Base-by-base conservation (phyloP, 2,113 vertebrate species). In the Chionodraco myersi region DNA sequence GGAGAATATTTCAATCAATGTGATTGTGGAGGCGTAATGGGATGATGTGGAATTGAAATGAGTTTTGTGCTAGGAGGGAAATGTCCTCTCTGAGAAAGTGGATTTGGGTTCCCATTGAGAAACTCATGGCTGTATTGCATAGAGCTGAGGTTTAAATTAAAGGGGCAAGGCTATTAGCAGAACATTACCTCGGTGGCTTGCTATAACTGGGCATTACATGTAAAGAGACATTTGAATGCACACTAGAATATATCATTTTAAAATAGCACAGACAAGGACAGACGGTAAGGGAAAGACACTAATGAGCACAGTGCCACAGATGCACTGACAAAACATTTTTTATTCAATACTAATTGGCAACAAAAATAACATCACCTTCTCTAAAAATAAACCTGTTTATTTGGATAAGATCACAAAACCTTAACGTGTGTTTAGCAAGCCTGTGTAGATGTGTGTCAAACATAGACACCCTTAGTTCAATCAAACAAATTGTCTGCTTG, bases 41-140 rank as follows among this genome's bases (percentile, higher is more conserved):
- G 83, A 92, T 91, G 89, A 90, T 86, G 81, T 88, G 87, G 82
- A 89, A 92, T 80, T 77, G 79, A 87, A 93, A 92, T 90, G 85
- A 90, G 85, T 89, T 88, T 81, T 83, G 72, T 70, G 72, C 68
- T 83, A 84, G 66, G 79, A 70, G 83, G 83, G 82, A 90, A 91
- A 91, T 86, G 90, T 93, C 84, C 84, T 89, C 79, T 68, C 84
- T 79, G 90, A 89, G 84, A 87, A 92, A 90, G 83, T 56, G 48
- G 85, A 90, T 93, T 86, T 89, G 86, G 87, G 83, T 75, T 86
- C 75, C 86, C 80, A 68, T 80, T 84, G 88, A 90, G 80, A 75
- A 85, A 84, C 57, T 21, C 65, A 69, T 60, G 58, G 79, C 62
- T 86, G 69, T 76, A 88, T 88, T 81, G 71, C 78, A 76, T 49